These are phyloP conservation scores for Alitta virens DNA, from an alignment of 2,888 invertebrate genomes.

Conservation along the genomic window DNA sequence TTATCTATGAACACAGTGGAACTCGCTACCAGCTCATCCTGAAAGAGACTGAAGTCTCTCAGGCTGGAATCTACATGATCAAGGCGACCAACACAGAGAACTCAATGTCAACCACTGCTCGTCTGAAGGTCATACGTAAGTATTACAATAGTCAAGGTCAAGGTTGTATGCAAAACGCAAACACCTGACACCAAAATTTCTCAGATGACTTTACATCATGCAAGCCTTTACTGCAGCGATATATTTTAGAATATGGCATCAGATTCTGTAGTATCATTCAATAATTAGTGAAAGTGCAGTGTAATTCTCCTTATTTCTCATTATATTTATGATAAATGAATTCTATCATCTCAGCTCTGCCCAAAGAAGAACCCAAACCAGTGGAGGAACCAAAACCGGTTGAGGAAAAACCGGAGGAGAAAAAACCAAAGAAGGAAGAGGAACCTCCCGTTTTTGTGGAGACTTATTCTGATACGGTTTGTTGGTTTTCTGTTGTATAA, in stretches of 20 bases:
- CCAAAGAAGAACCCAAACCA: conserved; percentile 4
- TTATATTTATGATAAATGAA: no score
- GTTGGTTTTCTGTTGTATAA: not conserved
- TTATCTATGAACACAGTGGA: conserved; percentile 39
- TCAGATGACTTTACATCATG: no score
- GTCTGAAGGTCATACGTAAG: conserved; percentile 47
- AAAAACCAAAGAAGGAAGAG: conserved; percentile 19
- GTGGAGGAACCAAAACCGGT: conserved; percentile 76
- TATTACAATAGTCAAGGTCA: not conserved
- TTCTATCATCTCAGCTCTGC: no score
- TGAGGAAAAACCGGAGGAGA: conserved; percentile 52
- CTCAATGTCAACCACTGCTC: conserved; percentile 45
- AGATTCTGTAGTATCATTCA: no score
- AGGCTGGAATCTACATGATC: conserved; percentile 46
- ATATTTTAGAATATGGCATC: no score
- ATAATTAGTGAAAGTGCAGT: no score
- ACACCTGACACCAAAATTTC: no score
- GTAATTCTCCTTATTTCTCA: no score
- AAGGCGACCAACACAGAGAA: conserved; percentile 51
- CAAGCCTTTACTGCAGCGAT: no score
- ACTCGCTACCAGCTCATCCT: conserved; percentile 43
- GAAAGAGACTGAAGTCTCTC: conserved; percentile 36
- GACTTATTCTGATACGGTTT: not conserved
- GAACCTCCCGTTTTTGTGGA: conserved; percentile 11
- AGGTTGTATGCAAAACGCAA: conserved; percentile 30